These are phyloP conservation scores for Philypnodon macrostomus DNA, from an alignment of 2,797 vertebrate species.

Conservation along the genomic window DNA sequence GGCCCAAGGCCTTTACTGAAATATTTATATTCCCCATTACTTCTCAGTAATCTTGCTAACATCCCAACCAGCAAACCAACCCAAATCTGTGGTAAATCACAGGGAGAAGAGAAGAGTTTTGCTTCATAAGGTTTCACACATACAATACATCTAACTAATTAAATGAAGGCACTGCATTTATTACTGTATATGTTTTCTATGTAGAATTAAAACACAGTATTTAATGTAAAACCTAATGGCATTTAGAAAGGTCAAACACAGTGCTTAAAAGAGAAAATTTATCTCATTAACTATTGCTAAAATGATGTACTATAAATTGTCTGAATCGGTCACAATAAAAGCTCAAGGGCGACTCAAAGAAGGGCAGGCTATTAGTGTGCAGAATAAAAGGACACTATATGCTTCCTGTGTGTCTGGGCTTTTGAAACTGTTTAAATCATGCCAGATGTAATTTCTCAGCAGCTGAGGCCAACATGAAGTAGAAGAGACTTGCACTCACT, in stretches of 20 bases:
- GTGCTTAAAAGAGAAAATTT: background rate
- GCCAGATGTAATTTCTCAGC: background rate
- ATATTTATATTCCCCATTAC: too few relatives aligned
- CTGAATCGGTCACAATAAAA: slow-evolving; percentile 12
- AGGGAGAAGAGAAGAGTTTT: slow-evolving; percentile 1
- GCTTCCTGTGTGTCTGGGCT: background rate
- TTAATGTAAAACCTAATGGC: background rate
- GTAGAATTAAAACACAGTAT: slow-evolving; percentile 3
- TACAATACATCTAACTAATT: too few relatives aligned
- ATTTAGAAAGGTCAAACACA: slow-evolving; percentile 10
- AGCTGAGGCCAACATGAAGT: background rate
- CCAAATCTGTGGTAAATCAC: background rate
- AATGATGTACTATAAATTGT: slow-evolving; percentile 12
- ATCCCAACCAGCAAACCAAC: too few relatives aligned
- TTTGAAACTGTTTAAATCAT: slow-evolving; percentile 1
- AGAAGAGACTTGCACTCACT: slow-evolving; percentile 79
- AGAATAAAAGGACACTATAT: slow-evolving; percentile 1
- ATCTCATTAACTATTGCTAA: slow-evolving; percentile 4
- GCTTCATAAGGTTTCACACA: slow-evolving; percentile 7
- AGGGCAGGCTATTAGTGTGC: background rate
- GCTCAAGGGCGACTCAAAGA: slow-evolving; percentile 1
- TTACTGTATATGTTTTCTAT: background rate
- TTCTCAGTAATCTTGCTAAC: too few relatives aligned
- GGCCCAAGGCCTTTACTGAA: too few relatives aligned
- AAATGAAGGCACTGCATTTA: background rate